These are phyloP conservation scores for Capitulum mitella DNA, from an alignment of 2,888 invertebrate species.

Conservation along the genomic window DNA sequence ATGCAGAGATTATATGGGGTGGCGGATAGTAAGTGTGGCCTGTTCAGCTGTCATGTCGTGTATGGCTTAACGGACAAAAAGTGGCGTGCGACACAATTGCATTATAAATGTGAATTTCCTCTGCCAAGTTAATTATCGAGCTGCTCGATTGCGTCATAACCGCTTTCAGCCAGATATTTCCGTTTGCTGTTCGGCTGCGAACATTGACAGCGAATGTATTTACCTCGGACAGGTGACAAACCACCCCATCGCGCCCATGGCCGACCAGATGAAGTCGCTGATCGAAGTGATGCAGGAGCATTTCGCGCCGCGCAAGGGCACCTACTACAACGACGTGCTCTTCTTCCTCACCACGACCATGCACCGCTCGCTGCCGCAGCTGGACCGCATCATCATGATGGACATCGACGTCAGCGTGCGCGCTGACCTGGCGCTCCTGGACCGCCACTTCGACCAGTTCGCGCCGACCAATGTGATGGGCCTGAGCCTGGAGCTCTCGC, in stretches of 20 bases:
- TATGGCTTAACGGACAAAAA: too few relatives aligned
- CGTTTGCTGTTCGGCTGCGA: too few relatives aligned
- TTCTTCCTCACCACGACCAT: constrained; percentile 69
- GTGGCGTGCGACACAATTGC: too few relatives aligned
- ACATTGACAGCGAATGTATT: too few relatives aligned
- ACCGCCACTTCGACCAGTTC: constrained; percentile 60
- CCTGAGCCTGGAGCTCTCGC: constrained; percentile 63
- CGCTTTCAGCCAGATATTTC: too few relatives aligned
- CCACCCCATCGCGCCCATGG: constrained; percentile 26
- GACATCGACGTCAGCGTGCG: constrained; percentile 71
- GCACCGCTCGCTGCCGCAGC: constrained; percentile 58
- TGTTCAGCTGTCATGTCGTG: too few relatives aligned
- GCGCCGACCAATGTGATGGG: constrained; percentile 55
- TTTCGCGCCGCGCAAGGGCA: constrained; percentile 38
- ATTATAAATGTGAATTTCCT: too few relatives aligned
- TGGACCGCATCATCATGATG: constrained; percentile 59
- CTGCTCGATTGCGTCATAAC: too few relatives aligned
- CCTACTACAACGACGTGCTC: constrained; percentile 68
- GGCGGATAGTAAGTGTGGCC: too few relatives aligned
- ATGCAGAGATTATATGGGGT: too few relatives aligned
- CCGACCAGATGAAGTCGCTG: constrained; percentile 29
- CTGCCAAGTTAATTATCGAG: too few relatives aligned
- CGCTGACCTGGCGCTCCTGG: constrained; percentile 58
- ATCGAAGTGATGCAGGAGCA: constrained; percentile 33
- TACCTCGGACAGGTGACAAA: neutral